A percentile compares a stretch with the other conserved stretches of the same genome.
Conservation (phyloP, 2,888 invertebrate species). For the Junonia oenone region DNA sequence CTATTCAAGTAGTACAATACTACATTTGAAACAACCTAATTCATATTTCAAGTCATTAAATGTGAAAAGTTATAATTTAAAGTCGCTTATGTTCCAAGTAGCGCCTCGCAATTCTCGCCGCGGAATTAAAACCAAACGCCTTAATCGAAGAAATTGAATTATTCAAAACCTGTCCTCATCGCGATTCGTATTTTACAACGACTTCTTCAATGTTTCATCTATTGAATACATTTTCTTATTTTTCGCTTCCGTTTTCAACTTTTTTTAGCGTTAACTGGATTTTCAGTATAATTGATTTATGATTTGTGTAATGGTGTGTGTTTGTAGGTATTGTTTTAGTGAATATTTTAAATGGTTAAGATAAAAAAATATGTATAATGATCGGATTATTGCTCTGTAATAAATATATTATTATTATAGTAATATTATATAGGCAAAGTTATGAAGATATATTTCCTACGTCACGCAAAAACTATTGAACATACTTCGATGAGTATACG, state of each 20-base stretch:
- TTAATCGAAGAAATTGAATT: constrained; percentile 15
- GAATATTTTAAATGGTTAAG: too few species aligned
- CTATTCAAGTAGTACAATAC: too few species aligned
- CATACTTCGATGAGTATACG: too few species aligned
- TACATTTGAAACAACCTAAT: not conserved
- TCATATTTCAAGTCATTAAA: not conserved
- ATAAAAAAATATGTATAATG: too few species aligned
- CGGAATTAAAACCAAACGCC: constrained; percentile 7
- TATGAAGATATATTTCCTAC: too few species aligned
- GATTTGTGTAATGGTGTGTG: too few species aligned
- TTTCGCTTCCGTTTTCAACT: not conserved
- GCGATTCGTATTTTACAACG: constrained; percentile 11
- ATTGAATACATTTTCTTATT: constrained; percentile 6
- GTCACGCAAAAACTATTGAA: too few species aligned
- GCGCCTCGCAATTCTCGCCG: not conserved
- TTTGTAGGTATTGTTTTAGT: too few species aligned
- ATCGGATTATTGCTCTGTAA: too few species aligned
- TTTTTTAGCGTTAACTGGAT: not conserved
- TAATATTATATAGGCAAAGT: too few species aligned
- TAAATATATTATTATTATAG: too few species aligned
- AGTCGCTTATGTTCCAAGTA: not conserved
- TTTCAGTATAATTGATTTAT: not conserved
- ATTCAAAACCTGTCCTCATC: constrained; percentile 6
- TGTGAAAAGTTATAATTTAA: constrained; percentile 1
- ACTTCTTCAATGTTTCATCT: constrained; percentile 2